Percentiles rank a stretch among this genome's conserved stretches.
Conservation (phyloP, 1,140 invertebrate species). For the Conus betulinus region DNA sequence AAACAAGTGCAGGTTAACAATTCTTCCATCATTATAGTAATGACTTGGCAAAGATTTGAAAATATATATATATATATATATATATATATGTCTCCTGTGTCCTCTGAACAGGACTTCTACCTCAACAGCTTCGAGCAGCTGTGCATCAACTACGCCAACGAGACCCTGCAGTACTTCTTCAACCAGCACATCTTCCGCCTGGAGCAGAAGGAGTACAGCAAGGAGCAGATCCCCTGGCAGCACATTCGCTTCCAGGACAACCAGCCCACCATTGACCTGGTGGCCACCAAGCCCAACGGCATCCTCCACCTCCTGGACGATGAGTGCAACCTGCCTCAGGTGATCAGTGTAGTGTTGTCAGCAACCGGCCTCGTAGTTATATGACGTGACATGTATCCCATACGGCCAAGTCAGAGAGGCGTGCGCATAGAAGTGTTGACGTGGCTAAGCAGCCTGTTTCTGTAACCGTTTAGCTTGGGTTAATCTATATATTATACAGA, state of each 20-base stretch:
- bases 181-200: slow-evolving; percentile 96
- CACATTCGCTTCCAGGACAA: slow-evolving; percentile 84
- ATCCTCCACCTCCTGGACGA: slow-evolving; percentile 96
- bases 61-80: too few relatives aligned
- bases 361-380: too few relatives aligned
- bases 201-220: slow-evolving; percentile 86
- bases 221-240: slow-evolving; percentile 96
- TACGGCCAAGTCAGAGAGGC: too few relatives aligned
- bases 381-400: neutral
- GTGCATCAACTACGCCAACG: slow-evolving; percentile 98
- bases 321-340: slow-evolving; percentile 97
- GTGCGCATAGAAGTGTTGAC: too few relatives aligned
- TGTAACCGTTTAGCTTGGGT: too few relatives aligned
- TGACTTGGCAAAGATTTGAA: too few relatives aligned
- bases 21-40: too few relatives aligned
- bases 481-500: too few relatives aligned
- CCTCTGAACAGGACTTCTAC: slow-evolving; percentile 83
- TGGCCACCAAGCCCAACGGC: slow-evolving; percentile 97
- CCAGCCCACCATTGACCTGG: slow-evolving; percentile 89
- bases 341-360: slow-evolving; percentile 33
- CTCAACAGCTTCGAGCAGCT: slow-evolving; percentile 96
- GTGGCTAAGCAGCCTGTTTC: too few relatives aligned
- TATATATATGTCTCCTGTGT: too few relatives aligned
- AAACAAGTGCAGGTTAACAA: too few relatives aligned
- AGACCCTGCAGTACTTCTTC: slow-evolving; percentile 96